A percentile compares a stretch with the other conserved stretches of the same genome.
These are phyloP conservation scores for Bungarus multicinctus DNA, from an alignment of 2,113 vertebrate genomes.

Conservation along the genomic window DNA sequence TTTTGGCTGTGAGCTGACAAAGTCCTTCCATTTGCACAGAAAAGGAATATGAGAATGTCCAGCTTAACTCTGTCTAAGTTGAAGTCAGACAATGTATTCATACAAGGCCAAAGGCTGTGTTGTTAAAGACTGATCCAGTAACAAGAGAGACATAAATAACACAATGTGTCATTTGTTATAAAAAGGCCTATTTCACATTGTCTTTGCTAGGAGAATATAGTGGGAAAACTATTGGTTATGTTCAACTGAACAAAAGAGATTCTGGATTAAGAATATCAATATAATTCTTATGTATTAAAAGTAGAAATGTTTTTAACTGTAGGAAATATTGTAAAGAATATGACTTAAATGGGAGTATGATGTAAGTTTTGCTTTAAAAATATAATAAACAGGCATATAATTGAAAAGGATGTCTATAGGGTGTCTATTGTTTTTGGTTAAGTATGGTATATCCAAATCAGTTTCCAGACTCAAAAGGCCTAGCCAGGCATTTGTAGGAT, in stretches of 20 bases:
- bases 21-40: not conserved
- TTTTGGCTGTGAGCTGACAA: not conserved
- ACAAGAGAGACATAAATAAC: not conserved
- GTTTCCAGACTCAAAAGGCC: not conserved
- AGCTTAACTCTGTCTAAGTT: not conserved
- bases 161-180: not conserved
- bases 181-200: not conserved
- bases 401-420: not conserved
- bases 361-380: not conserved
- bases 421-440: not conserved
- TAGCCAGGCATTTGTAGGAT: not conserved
- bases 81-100: not conserved
- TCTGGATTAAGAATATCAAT: not conserved
- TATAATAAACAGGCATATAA: not conserved
- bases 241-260: not conserved
- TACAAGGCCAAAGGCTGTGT: no score
- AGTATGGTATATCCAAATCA: not conserved
- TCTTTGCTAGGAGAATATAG: not conserved
- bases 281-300: not conserved
- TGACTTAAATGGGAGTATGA: not conserved
- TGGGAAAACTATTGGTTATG: no score
- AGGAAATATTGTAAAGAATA: not conserved
- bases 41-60: not conserved
- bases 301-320: not conserved
- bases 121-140: not conserved